Percentiles rank a stretch among this genome's conserved stretches.
Evolutionary conservation across 35 echinoderm and acorn worm genomes (phyloP).

Genomic region (Heliocidaris tuberculata): DNA sequence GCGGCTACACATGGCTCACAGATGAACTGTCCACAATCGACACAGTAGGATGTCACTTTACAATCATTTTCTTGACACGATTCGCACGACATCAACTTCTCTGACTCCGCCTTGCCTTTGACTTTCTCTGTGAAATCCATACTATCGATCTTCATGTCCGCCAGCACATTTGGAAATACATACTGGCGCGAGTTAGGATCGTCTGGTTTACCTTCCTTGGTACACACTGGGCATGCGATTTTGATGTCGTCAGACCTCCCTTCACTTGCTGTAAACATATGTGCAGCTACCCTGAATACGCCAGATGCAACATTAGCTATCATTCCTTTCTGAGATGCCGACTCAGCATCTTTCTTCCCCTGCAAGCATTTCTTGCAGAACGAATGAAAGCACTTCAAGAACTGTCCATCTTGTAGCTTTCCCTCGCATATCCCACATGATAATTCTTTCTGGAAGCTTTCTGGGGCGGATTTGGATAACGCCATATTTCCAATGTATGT

Average conservation of each 20-base stretch:
- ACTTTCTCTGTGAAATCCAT: slow-evolving; percentile 3
- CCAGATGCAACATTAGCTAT: background rate
- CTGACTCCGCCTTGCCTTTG: background rate
- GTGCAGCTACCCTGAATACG: background rate
- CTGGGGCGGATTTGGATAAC: background rate
- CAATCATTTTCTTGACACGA: slow-evolving; percentile 19
- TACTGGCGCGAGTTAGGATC: background rate
- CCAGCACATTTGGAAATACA: background rate
- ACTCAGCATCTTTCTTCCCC: background rate
- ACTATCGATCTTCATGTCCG: background rate
- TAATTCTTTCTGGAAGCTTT: background rate
- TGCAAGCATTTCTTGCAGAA: background rate
- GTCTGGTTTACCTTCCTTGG: background rate
- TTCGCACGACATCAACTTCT: background rate
- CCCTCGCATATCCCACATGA: background rate
- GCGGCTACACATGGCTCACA: background rate
- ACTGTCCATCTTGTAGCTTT: background rate
- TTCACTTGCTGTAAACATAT: background rate
- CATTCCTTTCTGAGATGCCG: background rate
- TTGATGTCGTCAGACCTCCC: background rate
- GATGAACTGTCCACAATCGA: slow-evolving; percentile 10
- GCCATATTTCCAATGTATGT: background rate
- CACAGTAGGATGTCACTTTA: background rate
- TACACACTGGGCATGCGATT: background rate
- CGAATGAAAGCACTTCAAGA: background rate